These are phyloP conservation scores for Phocoena phocoena DNA, from an alignment of 2,113 vertebrate species.

Conservation along the genomic window DNA sequence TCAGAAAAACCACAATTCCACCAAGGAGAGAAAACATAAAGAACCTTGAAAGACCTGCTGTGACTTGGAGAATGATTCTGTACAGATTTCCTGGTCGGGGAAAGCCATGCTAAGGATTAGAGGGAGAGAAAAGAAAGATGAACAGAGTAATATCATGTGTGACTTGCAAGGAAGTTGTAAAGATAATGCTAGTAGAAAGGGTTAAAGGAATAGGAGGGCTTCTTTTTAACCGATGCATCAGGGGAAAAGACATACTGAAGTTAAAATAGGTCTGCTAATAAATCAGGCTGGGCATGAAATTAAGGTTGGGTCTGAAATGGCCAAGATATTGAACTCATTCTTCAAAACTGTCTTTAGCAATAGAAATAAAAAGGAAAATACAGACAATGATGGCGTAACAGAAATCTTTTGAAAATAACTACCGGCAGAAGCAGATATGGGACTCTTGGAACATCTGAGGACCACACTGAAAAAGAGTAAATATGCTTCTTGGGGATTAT, in stretches of 20 bases:
- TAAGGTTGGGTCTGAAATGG: constrained; percentile 5
- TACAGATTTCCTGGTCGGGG: neutral
- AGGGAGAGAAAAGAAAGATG: neutral
- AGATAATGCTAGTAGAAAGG: neutral
- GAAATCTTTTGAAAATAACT: neutral
- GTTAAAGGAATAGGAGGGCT: neutral
- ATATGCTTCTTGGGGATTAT: neutral
- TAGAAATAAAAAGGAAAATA: neutral
- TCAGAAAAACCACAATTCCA: neutral
- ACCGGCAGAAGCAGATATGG: neutral
- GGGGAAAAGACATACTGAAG: neutral
- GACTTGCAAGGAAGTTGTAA: neutral
- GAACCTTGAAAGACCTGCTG: neutral
- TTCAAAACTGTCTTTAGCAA: constrained; percentile 39
- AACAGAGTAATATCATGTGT: neutral
- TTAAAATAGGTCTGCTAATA: neutral
- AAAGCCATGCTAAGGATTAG: neutral
- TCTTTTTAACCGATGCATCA: neutral
- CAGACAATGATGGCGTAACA: neutral
- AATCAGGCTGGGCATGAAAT: constrained; percentile 25
- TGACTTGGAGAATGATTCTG: neutral
- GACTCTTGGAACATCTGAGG: neutral
- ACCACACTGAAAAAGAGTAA: fast-evolving
- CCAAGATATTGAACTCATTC: constrained; percentile 47
- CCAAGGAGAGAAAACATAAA: neutral